These are phyloP conservation scores for Pygoscelis antarcticus DNA, from an alignment of 2,113 vertebrate genomes.

Conservation along the genomic window DNA sequence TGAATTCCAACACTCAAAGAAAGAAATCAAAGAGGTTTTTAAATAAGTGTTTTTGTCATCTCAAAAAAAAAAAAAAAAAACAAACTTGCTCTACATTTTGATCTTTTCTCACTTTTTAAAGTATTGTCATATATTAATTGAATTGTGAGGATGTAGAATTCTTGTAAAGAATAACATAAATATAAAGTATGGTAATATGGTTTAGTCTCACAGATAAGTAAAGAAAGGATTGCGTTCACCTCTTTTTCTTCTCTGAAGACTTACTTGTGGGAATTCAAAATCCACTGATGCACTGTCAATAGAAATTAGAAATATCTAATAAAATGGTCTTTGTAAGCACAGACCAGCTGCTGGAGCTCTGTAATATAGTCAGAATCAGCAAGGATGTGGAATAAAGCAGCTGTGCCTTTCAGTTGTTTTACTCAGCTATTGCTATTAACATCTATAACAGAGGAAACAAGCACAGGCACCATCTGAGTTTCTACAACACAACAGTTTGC, in stretches of 20 bases:
- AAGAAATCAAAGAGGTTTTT: background rate
- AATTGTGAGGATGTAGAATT: constrained; percentile 19
- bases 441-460: constrained; percentile 50
- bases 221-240: constrained; percentile 22
- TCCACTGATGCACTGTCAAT: constrained; percentile 52
- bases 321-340: constrained; percentile 69
- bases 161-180: constrained; percentile 30
- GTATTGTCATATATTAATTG: constrained; percentile 36
- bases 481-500: background rate
- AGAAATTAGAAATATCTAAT: constrained; percentile 73
- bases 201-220: constrained; percentile 11
- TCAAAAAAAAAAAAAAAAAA: background rate
- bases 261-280: constrained; percentile 56
- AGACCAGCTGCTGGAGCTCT: constrained; percentile 71
- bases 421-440: constrained; percentile 38
- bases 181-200: constrained; percentile 8
- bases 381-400: constrained; percentile 73
- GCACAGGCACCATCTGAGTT: constrained; percentile 11
- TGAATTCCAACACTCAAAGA: background rate
- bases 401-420: constrained; percentile 67
- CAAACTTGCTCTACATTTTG: background rate
- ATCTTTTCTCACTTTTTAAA: constrained; percentile 41
- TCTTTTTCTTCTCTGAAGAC: constrained; percentile 41
- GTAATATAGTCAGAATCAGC: constrained; percentile 67
- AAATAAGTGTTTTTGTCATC: background rate